Percentiles rank a stretch among this genome's conserved stretches.
Conservation (phyloP, 1,140 invertebrate species). For the Drosophila cardini region DNA sequence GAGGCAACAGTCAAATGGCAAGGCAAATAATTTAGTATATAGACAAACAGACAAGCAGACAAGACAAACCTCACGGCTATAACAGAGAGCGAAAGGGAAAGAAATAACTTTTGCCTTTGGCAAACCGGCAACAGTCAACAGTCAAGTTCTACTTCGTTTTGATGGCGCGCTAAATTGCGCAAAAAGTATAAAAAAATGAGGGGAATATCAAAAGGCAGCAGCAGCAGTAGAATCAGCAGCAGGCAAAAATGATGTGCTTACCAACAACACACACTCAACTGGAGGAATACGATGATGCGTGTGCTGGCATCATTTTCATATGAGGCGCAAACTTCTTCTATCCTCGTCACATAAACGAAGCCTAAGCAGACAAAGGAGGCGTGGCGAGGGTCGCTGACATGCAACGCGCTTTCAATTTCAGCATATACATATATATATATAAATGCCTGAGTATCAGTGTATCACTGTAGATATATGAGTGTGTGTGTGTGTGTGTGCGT, state of each 20-base stretch:
- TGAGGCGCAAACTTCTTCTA: constrained; percentile 64
- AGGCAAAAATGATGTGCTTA: constrained; percentile 59
- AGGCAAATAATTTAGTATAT: constrained; percentile 52
- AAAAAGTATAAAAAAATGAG: constrained; percentile 53
- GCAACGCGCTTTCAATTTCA: constrained; percentile 80
- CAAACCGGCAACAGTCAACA: constrained; percentile 53
- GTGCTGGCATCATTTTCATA: constrained; percentile 74
- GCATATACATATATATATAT: constrained; percentile 57
- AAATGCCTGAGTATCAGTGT: background rate
- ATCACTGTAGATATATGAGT: constrained; percentile 2
- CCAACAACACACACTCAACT: constrained; percentile 27
- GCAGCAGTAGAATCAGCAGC: constrained; percentile 43
- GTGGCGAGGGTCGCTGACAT: constrained; percentile 69
- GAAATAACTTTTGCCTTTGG: constrained; percentile 41
- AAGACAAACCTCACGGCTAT: background rate
- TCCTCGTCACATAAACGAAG: constrained; percentile 52
- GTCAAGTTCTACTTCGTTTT: constrained; percentile 74
- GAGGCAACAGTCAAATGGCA: constrained; percentile 51
- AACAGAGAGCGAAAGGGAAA: constrained; percentile 24
- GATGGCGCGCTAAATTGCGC: constrained; percentile 70
- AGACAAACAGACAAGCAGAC: constrained; percentile 29
- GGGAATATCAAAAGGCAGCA: constrained; percentile 64
- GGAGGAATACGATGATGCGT: constrained; percentile 43
- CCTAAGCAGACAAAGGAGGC: constrained; percentile 38
- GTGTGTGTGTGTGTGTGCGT: constrained; percentile 16